Conservation (phyloP, 1,140 invertebrate genomes). For the Copidosoma floridanum region DNA sequence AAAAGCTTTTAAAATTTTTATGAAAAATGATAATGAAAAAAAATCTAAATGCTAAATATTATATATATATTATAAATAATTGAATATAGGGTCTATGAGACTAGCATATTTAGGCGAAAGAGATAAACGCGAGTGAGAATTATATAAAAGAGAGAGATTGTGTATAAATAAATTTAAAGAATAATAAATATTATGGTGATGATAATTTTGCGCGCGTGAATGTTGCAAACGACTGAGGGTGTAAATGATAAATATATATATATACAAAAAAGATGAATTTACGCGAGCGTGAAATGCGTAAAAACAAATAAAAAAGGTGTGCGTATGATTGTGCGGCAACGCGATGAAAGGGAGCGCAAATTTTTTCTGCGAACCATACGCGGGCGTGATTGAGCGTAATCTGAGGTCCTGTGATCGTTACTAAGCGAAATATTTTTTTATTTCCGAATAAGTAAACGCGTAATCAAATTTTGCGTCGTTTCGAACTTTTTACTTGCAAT, state of each 20-base stretch:
- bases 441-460: slow-evolving; percentile 54
- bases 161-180: too few species aligned
- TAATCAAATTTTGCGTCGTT: slow-evolving; percentile 55
- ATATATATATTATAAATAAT: slow-evolving; percentile 57
- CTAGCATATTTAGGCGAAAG: slow-evolving; percentile 54
- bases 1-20: too few species aligned
- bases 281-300: slow-evolving; percentile 11
- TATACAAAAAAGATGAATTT: slow-evolving; percentile 2
- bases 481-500: slow-evolving; percentile 57
- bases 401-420: slow-evolving; percentile 60
- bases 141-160: slow-evolving; percentile 1
- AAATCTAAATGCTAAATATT: slow-evolving; percentile 55
- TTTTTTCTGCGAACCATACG: slow-evolving; percentile 44
- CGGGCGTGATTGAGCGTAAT: slow-evolving; percentile 54
- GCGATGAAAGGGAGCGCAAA: slow-evolving; percentile 24
- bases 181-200: too few species aligned
- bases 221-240: slow-evolving; percentile 3
- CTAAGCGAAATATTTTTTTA: slow-evolving; percentile 60
- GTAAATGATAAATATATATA: background rate
- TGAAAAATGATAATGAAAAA: slow-evolving; percentile 32
- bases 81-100: slow-evolving; percentile 57
- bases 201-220: slow-evolving; percentile 16
- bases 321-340: slow-evolving; percentile 26
- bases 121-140: slow-evolving; percentile 34
- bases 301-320: slow-evolving; percentile 6